phyloP scores from a whole-genome alignment of 2,797 vertebrate genomes.

The Alectoris magna region DNA sequence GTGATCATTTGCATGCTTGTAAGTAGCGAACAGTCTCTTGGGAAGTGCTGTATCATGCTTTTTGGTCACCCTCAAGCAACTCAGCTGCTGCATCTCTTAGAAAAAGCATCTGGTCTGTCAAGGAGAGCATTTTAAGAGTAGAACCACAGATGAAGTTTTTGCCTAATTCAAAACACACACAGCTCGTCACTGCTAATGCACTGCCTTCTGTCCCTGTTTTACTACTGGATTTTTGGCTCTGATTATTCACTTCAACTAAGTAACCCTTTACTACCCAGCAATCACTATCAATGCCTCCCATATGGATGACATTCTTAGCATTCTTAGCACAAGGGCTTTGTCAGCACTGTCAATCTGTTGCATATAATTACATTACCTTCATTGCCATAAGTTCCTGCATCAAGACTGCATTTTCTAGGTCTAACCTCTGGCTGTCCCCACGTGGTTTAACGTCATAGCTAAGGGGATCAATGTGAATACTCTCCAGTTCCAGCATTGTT shows the following conservation, averaged over 20 bases:
- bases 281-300: neutral
- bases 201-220: neutral
- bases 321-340: neutral
- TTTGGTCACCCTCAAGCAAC: slow-evolving; percentile 5
- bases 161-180: neutral
- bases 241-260: neutral
- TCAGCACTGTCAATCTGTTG: neutral
- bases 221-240: neutral
- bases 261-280: neutral
- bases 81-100: neutral
- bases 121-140: neutral
- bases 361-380: slow-evolving; percentile 81
- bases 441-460: slow-evolving; percentile 87
- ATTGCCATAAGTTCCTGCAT: slow-evolving; percentile 94
- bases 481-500: slow-evolving; percentile 90
- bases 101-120: slow-evolving; percentile 5
- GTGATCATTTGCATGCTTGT: neutral
- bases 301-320: neutral
- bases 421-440: slow-evolving; percentile 87
- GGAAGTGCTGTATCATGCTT: slow-evolving; percentile 1
- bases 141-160: neutral
- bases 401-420: slow-evolving; percentile 89
- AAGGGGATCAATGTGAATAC: slow-evolving; percentile 88
- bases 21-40: slow-evolving; percentile 5
- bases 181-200: neutral